Evolutionary conservation across 2,888 invertebrate genomes (phyloP).

Genomic region (Tetheella fluctuosa): DNA sequence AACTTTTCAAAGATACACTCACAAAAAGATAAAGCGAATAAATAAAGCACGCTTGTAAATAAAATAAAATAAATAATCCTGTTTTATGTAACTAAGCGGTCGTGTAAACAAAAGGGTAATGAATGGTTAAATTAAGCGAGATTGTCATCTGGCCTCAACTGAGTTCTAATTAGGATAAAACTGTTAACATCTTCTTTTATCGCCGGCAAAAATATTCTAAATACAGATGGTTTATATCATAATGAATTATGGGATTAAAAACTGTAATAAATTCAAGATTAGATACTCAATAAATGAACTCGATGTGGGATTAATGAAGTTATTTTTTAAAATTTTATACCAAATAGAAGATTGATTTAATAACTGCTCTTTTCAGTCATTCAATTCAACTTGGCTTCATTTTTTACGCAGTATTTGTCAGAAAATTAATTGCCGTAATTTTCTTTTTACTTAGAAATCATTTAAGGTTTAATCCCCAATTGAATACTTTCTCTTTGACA

Average conservation of each 20-base stretch:
- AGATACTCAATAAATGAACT: background rate
- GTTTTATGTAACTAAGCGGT: conserved; percentile 8
- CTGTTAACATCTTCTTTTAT: conserved; percentile 24
- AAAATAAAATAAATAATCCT: conserved; percentile 6
- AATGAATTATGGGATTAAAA: background rate
- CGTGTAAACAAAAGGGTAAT: conserved; percentile 31
- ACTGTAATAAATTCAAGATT: background rate
- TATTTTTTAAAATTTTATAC: background rate
- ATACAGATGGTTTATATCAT: background rate
- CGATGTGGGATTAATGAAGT: background rate
- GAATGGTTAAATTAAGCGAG: conserved; percentile 34
- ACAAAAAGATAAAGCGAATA: background rate
- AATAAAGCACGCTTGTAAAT: conserved; percentile 5
- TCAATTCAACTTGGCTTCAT: too few species aligned
- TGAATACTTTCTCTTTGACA: too few species aligned
- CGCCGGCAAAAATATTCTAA: conserved; percentile 5
- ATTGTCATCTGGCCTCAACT: conserved; percentile 31
- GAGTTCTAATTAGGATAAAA: conserved; percentile 32
- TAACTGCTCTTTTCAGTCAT: too few species aligned
- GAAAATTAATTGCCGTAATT: too few species aligned
- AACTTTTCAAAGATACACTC: background rate
- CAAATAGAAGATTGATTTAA: background rate
- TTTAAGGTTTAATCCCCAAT: too few species aligned
- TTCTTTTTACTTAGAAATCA: too few species aligned
- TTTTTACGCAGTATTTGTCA: too few species aligned